phyloP scores from a whole-genome alignment of 2,113 vertebrate genomes.

The Peromyscus polionotus region DNA sequence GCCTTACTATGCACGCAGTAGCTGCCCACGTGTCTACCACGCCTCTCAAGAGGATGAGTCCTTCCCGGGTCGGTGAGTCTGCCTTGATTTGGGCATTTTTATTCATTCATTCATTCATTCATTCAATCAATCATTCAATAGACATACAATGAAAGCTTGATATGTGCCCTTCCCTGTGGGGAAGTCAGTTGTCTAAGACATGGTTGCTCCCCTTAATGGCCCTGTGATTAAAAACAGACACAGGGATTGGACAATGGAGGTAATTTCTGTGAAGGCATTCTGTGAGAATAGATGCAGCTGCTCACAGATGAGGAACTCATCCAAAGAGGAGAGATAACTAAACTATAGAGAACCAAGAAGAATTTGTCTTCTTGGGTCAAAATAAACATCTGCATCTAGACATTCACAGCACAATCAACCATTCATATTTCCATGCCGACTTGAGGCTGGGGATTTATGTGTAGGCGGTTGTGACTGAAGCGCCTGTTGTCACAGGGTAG shows the following conservation, averaged over 20 bases:
- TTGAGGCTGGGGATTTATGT: not conserved
- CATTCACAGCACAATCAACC: not conserved
- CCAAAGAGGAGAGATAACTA: not conserved
- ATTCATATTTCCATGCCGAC: not conserved
- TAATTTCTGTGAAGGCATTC: not conserved
- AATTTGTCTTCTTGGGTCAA: not conserved
- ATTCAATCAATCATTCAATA: conserved; percentile 48
- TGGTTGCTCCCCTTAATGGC: not conserved
- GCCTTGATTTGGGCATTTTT: conserved; percentile 61
- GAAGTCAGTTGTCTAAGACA: not conserved
- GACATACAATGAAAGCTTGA: too few species aligned
- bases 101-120: conserved; percentile 32
- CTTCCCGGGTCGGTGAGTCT: conserved; percentile 66
- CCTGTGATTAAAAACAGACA: not conserved
- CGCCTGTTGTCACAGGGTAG: not conserved
- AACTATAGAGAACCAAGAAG: not conserved
- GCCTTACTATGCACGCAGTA: not conserved
- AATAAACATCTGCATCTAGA: not conserved
- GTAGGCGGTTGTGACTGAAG: not conserved
- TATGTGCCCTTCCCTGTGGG: not conserved
- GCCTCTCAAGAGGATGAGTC: conserved; percentile 36
- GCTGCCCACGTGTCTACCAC: not conserved
- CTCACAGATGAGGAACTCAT: not conserved
- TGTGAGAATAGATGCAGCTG: too few species aligned
- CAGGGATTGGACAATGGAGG: not conserved